Evolutionary conservation across 2,113 vertebrate genomes (phyloP).

Genomic region (Megalops atlanticus): DNA sequence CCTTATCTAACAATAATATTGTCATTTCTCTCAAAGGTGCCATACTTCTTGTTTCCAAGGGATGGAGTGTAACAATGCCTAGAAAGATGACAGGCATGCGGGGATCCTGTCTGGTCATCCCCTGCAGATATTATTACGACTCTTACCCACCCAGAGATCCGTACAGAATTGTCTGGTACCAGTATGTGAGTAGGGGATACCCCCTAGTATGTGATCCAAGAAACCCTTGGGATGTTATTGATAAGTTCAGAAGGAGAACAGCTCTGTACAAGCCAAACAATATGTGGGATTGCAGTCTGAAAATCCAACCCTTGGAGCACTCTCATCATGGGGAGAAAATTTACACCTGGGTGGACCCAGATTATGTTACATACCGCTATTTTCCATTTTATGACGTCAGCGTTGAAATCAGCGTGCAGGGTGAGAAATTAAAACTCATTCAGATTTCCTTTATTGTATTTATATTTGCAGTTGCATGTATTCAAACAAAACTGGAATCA

Average conservation of each 20-base stretch:
- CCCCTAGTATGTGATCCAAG: conserved; percentile 50
- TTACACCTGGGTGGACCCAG: no score
- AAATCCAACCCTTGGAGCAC: conserved; percentile 25
- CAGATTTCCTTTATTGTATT: no score
- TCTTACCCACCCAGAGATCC: conserved; percentile 25
- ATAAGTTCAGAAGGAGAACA: conserved; percentile 39
- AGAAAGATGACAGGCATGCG: conserved; percentile 36
- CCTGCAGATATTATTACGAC: conserved; percentile 52
- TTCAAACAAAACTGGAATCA: no score
- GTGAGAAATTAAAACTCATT: no score
- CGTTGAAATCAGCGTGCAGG: no score
- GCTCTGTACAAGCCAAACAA: rapidly evolving
- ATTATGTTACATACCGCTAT: no score
- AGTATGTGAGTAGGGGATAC: conserved; percentile 35
- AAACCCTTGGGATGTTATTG: not conserved
- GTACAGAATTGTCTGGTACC: conserved; percentile 58
- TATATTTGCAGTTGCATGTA: no score
- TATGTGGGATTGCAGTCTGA: conserved; percentile 38
- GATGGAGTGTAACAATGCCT: conserved; percentile 50
- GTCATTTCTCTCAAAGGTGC: conserved; percentile 37
- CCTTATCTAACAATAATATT: no score
- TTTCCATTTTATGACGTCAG: no score
- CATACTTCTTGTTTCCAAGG: conserved; percentile 20
- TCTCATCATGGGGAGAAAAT: conserved; percentile 45
- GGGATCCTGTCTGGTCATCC: conserved; percentile 60